Evolutionary conservation across 2,113 vertebrate genomes (phyloP), one percentile per base, ranked within the genome.

Genomic region (Hypocryptadius cinnamomeus): DNA sequence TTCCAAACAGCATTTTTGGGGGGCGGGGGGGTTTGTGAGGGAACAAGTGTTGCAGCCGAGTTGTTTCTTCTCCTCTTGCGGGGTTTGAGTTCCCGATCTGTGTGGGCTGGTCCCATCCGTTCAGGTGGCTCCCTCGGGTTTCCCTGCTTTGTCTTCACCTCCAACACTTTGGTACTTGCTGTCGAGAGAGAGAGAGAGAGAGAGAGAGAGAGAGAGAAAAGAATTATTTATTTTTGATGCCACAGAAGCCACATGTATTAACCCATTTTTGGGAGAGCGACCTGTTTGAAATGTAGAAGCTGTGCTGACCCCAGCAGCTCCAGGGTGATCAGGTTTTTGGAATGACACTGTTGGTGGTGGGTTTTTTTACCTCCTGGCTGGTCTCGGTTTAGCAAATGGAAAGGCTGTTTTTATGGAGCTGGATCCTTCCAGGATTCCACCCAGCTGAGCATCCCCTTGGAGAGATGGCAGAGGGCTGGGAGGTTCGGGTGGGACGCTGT

Each of bases 101-200:
- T 28, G 84, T 97, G 98, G 98, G 98, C 98, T 97, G 98, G 98
- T 95, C 97, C 97, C 97, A 95, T 85, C 92, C 33, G 42, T 79
- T 93, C 85, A 79, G 71, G 94, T 91, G 90, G 94, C 83, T 93
- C 71, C 79, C 85, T 93, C 68, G 64, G 87, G 10, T 81, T 85
- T 76, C 76, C 91, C 90, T 92, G 93, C 87, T 96, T 97, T 97
- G 97, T 96, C 96, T 92, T 97, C 96, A 94, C 91, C 73, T 88
- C 82, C 86, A 72, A 83, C 85, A 60, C 94, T 97, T 97, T 92
- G 96, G 97, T 96, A 96, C 92, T 97, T 97, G 96, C 95, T 96
- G 91, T 95, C 22, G 57, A 76, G 31, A 82, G 64, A 48, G 88
- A 94, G 74, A 96, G 56, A 95, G 6, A 48, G 28, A 30, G 11